Evolutionary conservation across 2,888 invertebrate species (phyloP).

Genomic region (Amiota mariae): DNA sequence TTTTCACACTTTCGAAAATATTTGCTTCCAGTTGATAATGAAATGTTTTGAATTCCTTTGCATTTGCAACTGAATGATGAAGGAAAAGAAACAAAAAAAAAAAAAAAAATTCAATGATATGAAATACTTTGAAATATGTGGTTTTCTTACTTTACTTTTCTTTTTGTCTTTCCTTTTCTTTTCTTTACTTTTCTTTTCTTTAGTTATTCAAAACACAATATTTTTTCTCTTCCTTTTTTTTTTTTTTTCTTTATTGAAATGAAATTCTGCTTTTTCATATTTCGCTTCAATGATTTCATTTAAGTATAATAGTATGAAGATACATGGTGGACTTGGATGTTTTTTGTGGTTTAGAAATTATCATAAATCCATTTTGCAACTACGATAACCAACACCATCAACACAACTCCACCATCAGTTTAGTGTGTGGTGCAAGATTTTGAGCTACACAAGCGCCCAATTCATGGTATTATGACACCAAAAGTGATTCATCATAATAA

Average conservation of each 20-base stretch:
- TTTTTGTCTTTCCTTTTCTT: background rate
- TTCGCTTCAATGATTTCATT: background rate
- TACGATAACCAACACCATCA: background rate
- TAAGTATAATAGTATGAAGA: too few relatives aligned
- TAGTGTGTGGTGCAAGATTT: too few relatives aligned
- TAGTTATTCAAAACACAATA: background rate
- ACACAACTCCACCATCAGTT: too few relatives aligned
- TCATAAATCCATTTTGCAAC: slow-evolving; percentile 11
- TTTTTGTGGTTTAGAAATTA: background rate
- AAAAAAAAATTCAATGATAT: background rate
- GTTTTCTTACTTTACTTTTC: slow-evolving; percentile 6
- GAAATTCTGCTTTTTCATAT: slow-evolving; percentile 2
- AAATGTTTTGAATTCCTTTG: background rate
- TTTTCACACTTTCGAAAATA: background rate
- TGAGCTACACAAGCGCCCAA: background rate
- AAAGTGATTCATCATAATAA: slow-evolving; percentile 59
- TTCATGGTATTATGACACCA: slow-evolving; percentile 28
- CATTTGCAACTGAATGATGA: background rate
- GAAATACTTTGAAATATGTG: slow-evolving; percentile 16
- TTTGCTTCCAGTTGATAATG: background rate
- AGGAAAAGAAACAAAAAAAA: background rate
- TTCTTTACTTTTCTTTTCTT: background rate
- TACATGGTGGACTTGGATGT: too few relatives aligned
- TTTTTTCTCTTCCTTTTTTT: too few relatives aligned
- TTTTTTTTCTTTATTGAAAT: background rate